phyloP scores from a whole-genome alignment of 2,113 vertebrate genomes.

The Rhegmatorhina hoffmannsi region DNA sequence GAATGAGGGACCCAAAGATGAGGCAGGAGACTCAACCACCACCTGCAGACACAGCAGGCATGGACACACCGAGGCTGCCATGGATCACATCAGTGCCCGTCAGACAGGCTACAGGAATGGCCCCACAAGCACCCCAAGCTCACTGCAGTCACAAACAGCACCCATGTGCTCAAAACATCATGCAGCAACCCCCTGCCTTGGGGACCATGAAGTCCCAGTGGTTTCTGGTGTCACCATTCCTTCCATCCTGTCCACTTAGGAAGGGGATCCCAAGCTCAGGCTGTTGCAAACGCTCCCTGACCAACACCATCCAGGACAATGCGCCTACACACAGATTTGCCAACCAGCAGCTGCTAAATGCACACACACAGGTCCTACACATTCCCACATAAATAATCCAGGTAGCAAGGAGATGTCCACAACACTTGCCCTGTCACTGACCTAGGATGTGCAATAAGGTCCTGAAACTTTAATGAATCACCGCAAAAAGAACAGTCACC shows the following conservation, averaged over 20 bases:
- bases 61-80: background rate
- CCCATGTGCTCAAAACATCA: background rate
- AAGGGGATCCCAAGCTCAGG: background rate
- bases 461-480: constrained; percentile 12
- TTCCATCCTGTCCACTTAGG: background rate
- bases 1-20: background rate
- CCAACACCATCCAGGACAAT: background rate
- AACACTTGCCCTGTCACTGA: background rate
- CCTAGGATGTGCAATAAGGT: background rate
- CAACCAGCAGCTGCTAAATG: background rate
- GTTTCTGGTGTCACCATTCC: background rate
- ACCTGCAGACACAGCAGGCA: background rate
- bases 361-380: background rate
- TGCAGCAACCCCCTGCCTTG: background rate
- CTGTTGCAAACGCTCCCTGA: background rate
- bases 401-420: background rate
- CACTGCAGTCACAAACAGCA: background rate
- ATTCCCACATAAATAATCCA: constrained; percentile 29
- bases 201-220: background rate
- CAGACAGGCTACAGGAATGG: background rate
- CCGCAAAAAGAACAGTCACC: background rate
- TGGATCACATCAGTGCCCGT: background rate
- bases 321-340: background rate
- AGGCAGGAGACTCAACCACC: background rate
- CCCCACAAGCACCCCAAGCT: background rate